These are phyloP conservation scores for Harpagifer antarcticus DNA, from an alignment of 2,797 vertebrate species.

Conservation along the genomic window DNA sequence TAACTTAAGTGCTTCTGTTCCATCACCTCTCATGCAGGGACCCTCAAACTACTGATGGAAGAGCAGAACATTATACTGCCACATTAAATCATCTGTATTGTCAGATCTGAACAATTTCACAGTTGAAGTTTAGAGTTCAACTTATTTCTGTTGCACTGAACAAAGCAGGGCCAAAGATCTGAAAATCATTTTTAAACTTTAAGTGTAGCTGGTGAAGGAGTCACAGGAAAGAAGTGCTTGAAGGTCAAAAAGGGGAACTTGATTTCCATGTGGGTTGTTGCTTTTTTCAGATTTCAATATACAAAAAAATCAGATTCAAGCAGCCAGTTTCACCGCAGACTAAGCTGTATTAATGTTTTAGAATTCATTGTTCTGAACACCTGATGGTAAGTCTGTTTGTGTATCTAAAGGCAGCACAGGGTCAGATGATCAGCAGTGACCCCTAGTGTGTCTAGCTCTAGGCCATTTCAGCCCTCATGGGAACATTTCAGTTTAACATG, in stretches of 20 bases:
- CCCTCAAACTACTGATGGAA: slow-evolving; percentile 69
- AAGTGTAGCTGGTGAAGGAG: slow-evolving; percentile 4
- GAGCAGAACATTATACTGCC: slow-evolving; percentile 65
- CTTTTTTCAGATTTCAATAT: slow-evolving; percentile 29
- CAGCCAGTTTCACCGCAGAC: slow-evolving; percentile 10
- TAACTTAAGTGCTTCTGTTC: slow-evolving; percentile 82
- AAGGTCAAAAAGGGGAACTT: slow-evolving; percentile 26
- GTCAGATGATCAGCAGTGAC: slow-evolving; percentile 6
- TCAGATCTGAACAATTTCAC: slow-evolving; percentile 66
- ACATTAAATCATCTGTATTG: slow-evolving; percentile 72
- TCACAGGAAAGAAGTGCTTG: slow-evolving; percentile 8
- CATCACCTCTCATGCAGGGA: slow-evolving; percentile 72
- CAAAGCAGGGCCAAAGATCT: slow-evolving; percentile 1
- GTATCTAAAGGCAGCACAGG: neutral
- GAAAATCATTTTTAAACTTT: slow-evolving; percentile 13
- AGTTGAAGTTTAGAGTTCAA: slow-evolving; percentile 65
- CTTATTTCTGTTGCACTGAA: slow-evolving; percentile 11
- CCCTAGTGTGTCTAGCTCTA: neutral
- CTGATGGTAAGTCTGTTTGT: slow-evolving; percentile 1
- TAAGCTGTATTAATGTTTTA: slow-evolving; percentile 11
- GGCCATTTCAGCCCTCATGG: slow-evolving; percentile 5
- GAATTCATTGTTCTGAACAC: slow-evolving; percentile 23
- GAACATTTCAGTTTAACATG: slow-evolving; percentile 8
- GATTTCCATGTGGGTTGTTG: slow-evolving; percentile 12
- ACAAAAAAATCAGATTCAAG: slow-evolving; percentile 1